Evolutionary conservation across 2,888 invertebrate species (phyloP).

Genomic region (Byasa hedistus): DNA sequence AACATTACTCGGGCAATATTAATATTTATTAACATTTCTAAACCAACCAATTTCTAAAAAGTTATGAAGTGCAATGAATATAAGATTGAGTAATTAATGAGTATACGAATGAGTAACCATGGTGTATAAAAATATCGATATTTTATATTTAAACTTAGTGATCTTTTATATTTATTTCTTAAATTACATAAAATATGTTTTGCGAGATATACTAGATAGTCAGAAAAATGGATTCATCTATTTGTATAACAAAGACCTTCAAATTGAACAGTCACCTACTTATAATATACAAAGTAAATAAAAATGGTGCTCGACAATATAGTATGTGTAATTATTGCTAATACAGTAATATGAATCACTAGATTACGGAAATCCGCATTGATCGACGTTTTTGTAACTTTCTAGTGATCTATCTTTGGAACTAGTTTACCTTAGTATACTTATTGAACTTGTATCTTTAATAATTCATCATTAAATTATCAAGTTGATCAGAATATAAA

Average conservation of each 20-base stretch:
- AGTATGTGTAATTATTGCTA: constrained; percentile 16
- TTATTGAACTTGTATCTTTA: neutral
- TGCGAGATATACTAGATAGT: neutral
- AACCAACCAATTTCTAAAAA: no score
- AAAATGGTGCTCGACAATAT: constrained; percentile 15
- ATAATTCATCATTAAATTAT: neutral
- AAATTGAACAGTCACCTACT: constrained; percentile 2
- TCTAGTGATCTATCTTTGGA: neutral
- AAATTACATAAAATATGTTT: no score
- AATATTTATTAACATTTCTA: no score
- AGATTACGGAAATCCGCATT: constrained; percentile 24
- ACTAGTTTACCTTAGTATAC: neutral
- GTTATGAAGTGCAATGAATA: no score
- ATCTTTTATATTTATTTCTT: no score
- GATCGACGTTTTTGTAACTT: constrained; percentile 1
- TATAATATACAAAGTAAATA: constrained; percentile 11
- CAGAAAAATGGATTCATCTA: neutral
- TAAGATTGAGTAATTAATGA: no score
- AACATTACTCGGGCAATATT: no score
- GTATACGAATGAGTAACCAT: no score
- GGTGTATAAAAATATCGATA: no score
- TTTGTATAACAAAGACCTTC: constrained; percentile 6
- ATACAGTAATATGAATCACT: constrained; percentile 9
- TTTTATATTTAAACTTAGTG: no score
- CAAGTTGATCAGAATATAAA: neutral